phyloP scores from a whole-genome alignment of 2,113 vertebrate genomes.

The Helogale parvula region DNA sequence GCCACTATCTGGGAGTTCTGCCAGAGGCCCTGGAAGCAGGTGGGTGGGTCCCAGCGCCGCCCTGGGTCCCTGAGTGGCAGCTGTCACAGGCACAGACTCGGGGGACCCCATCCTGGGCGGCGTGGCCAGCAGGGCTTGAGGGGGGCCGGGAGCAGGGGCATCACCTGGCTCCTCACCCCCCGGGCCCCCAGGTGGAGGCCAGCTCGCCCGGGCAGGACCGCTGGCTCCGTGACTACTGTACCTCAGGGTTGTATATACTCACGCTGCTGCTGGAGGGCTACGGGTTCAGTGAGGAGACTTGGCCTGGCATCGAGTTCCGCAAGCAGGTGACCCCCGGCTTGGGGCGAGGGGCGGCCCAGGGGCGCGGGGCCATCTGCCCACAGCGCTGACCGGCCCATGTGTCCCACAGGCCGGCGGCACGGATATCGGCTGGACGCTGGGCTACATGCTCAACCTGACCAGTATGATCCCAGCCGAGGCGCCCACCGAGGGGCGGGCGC shows the following conservation, averaged over 20 bases:
- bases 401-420: slow-evolving; percentile 85
- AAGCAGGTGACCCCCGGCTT: slow-evolving; percentile 84
- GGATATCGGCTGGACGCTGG: slow-evolving; percentile 93
- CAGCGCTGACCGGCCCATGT: neutral
- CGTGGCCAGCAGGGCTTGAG: neutral
- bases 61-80: neutral
- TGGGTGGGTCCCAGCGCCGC: slow-evolving; percentile 49
- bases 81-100: slow-evolving; percentile 81
- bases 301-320: slow-evolving; percentile 87
- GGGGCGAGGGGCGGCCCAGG: accelerated
- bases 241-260: slow-evolving; percentile 85
- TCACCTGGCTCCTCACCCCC: neutral
- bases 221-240: slow-evolving; percentile 86
- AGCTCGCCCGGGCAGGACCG: neutral
- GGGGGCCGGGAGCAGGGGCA: accelerated
- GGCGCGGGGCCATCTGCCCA: accelerated
- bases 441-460: slow-evolving; percentile 95
- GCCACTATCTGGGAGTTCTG: slow-evolving; percentile 84
- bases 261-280: slow-evolving; percentile 88
- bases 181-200: slow-evolving; percentile 50
- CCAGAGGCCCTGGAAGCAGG: slow-evolving; percentile 84
- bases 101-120: slow-evolving; percentile 78
- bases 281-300: slow-evolving; percentile 85
- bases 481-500: slow-evolving; percentile 74
- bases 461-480: slow-evolving; percentile 88